Percentiles rank a stretch among this genome's conserved stretches.
Evolutionary conservation across 2,888 invertebrate species (phyloP).

Genomic region (Microdon myrmicae): DNA sequence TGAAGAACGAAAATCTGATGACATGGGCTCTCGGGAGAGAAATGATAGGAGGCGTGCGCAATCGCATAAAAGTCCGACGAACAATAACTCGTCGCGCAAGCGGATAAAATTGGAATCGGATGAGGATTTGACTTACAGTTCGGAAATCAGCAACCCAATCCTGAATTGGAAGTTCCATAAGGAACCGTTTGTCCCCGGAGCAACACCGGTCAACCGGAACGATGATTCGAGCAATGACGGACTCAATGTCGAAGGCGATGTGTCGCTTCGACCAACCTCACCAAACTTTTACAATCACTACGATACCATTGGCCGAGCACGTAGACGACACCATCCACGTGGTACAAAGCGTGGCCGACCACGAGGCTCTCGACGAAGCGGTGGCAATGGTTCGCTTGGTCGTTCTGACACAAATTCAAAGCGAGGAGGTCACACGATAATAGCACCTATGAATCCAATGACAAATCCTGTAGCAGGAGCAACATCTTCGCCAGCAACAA

Average conservation of each 20-base stretch:
- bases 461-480: too few relatives aligned
- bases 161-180: constrained; percentile 59
- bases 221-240: constrained; percentile 81
- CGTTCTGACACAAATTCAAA: constrained; percentile 56
- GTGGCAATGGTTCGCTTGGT: constrained; percentile 64
- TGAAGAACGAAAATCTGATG: constrained; percentile 42
- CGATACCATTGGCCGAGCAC: constrained; percentile 60
- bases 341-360: constrained; percentile 79
- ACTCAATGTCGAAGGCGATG: constrained; percentile 76
- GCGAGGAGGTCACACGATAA: too few relatives aligned
- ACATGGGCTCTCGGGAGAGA: constrained; percentile 4
- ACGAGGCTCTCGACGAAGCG: constrained; percentile 76
- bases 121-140: constrained; percentile 57
- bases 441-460: too few relatives aligned
- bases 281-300: constrained; percentile 63
- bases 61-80: too few relatives aligned
- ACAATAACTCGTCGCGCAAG: constrained; percentile 27
- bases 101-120: constrained; percentile 48
- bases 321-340: constrained; percentile 68
- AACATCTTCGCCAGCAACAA: too few relatives aligned
- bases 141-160: constrained; percentile 63
- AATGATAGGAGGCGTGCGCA: too few relatives aligned
- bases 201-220: constrained; percentile 65
- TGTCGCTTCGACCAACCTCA: constrained; percentile 64
- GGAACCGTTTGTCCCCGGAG: constrained; percentile 62